Evolutionary conservation across 23 tunicate species (phyloP), one percentile per base, ranked within the genome.

Genomic region (Aplidium turbinatum): DNA sequence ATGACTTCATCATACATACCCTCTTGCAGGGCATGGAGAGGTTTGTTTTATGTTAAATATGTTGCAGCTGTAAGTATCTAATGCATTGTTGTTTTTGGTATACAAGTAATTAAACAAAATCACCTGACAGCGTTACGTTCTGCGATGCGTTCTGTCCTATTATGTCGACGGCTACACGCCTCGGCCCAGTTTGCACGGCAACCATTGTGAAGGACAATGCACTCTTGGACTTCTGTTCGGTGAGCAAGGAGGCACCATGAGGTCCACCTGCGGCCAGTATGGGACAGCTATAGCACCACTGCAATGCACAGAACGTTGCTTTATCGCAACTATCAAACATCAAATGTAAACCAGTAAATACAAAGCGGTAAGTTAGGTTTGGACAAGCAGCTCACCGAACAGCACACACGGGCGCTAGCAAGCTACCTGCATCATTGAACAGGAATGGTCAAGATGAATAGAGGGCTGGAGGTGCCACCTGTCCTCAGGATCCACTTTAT

Each of bases 391-490:
- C 50, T 11, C 16, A 42, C 13, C 13, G 11, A 42, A 42, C 11
- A 42, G 16, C 50, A 11, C 16, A 42, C 50, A 11, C 16, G 13
- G 16, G 50, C 11, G 16, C 16, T 9, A 16, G 13, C 50, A 42
- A 42, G 13, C 2, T 18, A 65, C 72, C 50, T 65, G 21, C 3
- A 65, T 35, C 3, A 36, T 36, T 36, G 28, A 3, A 61, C 77
- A 69, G 1, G 74, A 55, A 29, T 73, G 68, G 23, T 73, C 50
- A 1, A 82, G 5, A 11, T 69, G 48, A 3, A 54, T 47, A 35
- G 83, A 82, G 24, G 63, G 79, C 27, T 78, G 91, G 28, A 91
- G 50, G 22, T 55, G 52, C 97, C 97, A 91, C 22, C 68, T 60
- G 30, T 78, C 78, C 57, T 91, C 97, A 11, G 89, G 60, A 29